A percentile compares a stretch with the other conserved stretches of the same genome.
Conservation (phyloP, 2,888 invertebrate genomes). For the Euzetes globulus region DNA sequence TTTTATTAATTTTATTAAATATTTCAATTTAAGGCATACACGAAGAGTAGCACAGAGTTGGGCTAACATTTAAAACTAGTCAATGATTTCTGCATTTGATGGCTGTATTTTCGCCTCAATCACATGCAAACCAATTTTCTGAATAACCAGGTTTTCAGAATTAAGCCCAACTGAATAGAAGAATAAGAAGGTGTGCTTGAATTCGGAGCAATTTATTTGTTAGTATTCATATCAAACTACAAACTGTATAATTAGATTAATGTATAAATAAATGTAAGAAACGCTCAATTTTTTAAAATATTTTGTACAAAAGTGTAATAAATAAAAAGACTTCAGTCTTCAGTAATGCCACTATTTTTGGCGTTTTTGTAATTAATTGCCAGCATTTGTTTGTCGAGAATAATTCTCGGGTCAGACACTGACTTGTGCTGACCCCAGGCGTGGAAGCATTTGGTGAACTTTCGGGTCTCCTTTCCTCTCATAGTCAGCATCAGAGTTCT, state of each 20-base stretch:
- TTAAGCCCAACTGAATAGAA: no score
- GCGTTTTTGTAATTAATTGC: slow-evolving; percentile 32
- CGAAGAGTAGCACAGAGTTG: no score
- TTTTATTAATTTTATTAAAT: not conserved
- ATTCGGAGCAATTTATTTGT: not conserved
- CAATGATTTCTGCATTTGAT: no score
- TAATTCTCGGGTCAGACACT: slow-evolving; percentile 55
- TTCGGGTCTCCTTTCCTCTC: slow-evolving; percentile 88
- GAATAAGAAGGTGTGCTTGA: no score
- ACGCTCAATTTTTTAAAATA: not conserved
- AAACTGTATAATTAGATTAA: not conserved
- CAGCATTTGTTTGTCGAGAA: slow-evolving; percentile 32
- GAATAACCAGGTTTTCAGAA: no score
- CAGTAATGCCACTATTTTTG: not conserved
- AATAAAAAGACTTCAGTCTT: not conserved
- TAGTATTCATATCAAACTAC: not conserved
- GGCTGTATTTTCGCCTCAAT: no score
- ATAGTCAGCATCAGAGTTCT: slow-evolving; percentile 87
- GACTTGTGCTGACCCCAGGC: slow-evolving; percentile 90
- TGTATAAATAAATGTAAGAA: not conserved
- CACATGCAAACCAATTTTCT: no score
- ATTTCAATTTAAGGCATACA: no score
- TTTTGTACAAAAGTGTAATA: not conserved
- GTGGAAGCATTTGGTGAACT: slow-evolving; percentile 97
- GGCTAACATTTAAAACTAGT: no score